Conservation (phyloP, 64 coral and sea anemone genomes). For the Pocillopora verrucosa region DNA sequence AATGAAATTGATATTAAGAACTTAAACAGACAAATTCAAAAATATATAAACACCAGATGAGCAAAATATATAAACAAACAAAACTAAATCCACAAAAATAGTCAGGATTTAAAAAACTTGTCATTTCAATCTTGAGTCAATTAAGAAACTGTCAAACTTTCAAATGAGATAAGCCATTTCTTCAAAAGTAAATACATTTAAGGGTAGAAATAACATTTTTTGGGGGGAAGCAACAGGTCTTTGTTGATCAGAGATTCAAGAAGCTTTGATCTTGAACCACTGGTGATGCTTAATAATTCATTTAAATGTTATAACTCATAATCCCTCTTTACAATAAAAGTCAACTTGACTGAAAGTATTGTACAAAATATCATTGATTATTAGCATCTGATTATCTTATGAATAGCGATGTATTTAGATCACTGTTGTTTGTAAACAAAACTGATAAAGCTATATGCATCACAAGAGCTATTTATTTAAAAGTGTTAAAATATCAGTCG, state of each 20-base stretch:
- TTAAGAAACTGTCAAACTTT: too few relatives aligned
- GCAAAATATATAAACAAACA: too few relatives aligned
- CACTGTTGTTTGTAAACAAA: slow-evolving; percentile 1
- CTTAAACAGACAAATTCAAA: too few relatives aligned
- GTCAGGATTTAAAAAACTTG: too few relatives aligned
- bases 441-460: not conserved
- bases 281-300: not conserved
- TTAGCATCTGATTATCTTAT: not conserved
- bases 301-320: not conserved
- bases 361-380: not conserved
- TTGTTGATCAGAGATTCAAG: not conserved
- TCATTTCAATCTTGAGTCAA: too few relatives aligned
- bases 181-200: not conserved
- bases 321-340: slow-evolving; percentile 7
- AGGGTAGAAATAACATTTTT: not conserved
- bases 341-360: not conserved
- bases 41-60: too few relatives aligned
- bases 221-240: not conserved
- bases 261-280: not conserved
- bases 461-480: not conserved
- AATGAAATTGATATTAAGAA: too few relatives aligned
- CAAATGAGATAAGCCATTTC: not conserved
- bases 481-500: not conserved
- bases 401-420: not conserved
- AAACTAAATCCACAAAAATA: too few relatives aligned